Evolutionary conservation across 2,888 invertebrate species (phyloP), one percentile per base, ranked within the genome.

Genomic region (Fragum fragum): DNA sequence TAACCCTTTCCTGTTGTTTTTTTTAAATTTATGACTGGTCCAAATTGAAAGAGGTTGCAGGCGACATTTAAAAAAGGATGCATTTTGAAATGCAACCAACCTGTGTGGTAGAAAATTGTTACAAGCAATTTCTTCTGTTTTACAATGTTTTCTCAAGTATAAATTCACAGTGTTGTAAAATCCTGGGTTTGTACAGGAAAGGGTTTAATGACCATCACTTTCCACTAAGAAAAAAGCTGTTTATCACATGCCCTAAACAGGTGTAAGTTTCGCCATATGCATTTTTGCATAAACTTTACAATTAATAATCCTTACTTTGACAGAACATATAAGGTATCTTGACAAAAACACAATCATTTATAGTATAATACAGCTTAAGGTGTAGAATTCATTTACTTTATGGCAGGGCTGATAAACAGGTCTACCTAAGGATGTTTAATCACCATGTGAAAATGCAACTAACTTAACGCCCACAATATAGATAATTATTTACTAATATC

Each of bases 301-400:
- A 57, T 57, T 57, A 57, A 57, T 57, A 57, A 28, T 28, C 57
- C 57, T 26, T 26, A 1, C 21, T 5, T 28, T 57, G 57, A 57
- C 57, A 26, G 2, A 23, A 57, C 26, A 28, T 57, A 57, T 57
- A 57, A 23, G 28, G 21, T 23, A 23, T 7, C 26, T 57, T 14
- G 26, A 26, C 57, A 57, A 23, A 57, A 57, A 57, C 26, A 23
- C 28, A 28, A 57, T 57, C 57, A 57, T 28, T 57, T 47, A 47
- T 3, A 18, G 7, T 3, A 47, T 47, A 14, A 47, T 9, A 47
- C 14, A 18, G 47, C 47, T 47, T 47, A 18, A 47, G 47, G 47
- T 47, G 47, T 47, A 47, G 47, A 47, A 47, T 47, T 47, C 47
- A 47, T 47, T 47, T 47, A 9, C 47, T 47, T 47, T 47, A 47